A percentile compares a stretch with the other conserved stretches of the same genome.
Conservation (phyloP, 2,113 vertebrate genomes). For the Chionomys nivalis region DNA sequence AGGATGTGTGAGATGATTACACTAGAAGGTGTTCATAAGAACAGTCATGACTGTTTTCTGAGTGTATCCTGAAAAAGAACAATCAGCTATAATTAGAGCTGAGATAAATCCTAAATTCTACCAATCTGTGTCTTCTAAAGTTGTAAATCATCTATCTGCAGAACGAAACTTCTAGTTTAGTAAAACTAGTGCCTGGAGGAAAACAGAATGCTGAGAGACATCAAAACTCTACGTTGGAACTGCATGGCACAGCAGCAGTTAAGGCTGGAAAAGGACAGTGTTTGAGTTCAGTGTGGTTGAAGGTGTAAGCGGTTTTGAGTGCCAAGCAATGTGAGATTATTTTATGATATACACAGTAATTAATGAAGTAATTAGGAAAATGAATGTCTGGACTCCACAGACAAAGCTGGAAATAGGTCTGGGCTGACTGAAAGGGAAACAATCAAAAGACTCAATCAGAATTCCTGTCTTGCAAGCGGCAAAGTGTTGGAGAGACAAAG, state of each 20-base stretch:
- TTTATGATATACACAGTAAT: not conserved
- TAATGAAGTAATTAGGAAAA: not conserved
- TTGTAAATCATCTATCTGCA: not conserved
- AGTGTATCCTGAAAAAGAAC: not conserved
- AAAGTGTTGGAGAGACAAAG: not conserved
- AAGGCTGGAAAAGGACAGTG: not conserved
- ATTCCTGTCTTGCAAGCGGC: not conserved
- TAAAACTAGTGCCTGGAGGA: not conserved
- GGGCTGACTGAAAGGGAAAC: fast-evolving
- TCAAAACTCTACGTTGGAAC: not conserved
- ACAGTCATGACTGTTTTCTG: not conserved
- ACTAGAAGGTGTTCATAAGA: fast-evolving
- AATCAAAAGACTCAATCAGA: not conserved
- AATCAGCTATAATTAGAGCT: not conserved
- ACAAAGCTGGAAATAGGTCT: not conserved
- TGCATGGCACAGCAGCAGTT: too few relatives aligned
- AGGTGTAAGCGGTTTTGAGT: not conserved
- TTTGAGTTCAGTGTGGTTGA: not conserved
- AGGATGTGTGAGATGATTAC: not conserved
- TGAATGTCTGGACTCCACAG: not conserved
- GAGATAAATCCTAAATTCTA: not conserved
- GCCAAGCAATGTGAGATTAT: not conserved
- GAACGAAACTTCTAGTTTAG: not conserved
- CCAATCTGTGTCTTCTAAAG: not conserved
- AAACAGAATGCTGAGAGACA: not conserved